Conservation (phyloP, 2,113 vertebrate genomes). For the Mola mola region DNA sequence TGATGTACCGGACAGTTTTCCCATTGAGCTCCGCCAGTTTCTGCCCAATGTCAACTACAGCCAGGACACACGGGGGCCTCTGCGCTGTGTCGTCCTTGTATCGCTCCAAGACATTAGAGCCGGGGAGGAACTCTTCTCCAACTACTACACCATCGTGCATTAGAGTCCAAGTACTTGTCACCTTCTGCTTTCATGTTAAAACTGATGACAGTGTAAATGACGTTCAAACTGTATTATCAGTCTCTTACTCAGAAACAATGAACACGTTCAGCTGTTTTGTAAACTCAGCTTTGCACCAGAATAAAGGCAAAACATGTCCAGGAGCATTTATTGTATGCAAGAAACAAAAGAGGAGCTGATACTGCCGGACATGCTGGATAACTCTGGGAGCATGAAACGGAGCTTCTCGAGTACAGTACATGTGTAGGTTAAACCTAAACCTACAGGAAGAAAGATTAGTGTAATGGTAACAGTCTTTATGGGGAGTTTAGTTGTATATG, state of each 20-base stretch:
- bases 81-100: conserved; percentile 90
- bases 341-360: not conserved
- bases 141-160: conserved; percentile 92
- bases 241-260: too few relatives aligned
- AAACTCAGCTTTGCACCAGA: not conserved
- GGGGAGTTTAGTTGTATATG: too few relatives aligned
- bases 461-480: too few relatives aligned
- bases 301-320: conserved; percentile 2
- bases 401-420: too few relatives aligned
- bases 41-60: conserved; percentile 91
- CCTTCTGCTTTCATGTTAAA: too few relatives aligned
- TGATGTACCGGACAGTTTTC: conserved; percentile 88
- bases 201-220: too few relatives aligned
- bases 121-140: conserved; percentile 95
- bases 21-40: conserved; percentile 88
- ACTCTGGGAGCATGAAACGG: too few relatives aligned
- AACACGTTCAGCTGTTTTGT: not conserved
- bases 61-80: conserved; percentile 76
- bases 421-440: too few relatives aligned
- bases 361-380: too few relatives aligned
- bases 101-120: conserved; percentile 86
- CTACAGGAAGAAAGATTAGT: too few relatives aligned
- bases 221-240: too few relatives aligned
- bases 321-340: not conserved
- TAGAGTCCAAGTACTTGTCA: conserved; percentile 48